A percentile compares a stretch with the other conserved stretches of the same genome.
These are phyloP conservation scores for Pollenia amentaria DNA, from an alignment of 2,888 invertebrate genomes.

Conservation along the genomic window DNA sequence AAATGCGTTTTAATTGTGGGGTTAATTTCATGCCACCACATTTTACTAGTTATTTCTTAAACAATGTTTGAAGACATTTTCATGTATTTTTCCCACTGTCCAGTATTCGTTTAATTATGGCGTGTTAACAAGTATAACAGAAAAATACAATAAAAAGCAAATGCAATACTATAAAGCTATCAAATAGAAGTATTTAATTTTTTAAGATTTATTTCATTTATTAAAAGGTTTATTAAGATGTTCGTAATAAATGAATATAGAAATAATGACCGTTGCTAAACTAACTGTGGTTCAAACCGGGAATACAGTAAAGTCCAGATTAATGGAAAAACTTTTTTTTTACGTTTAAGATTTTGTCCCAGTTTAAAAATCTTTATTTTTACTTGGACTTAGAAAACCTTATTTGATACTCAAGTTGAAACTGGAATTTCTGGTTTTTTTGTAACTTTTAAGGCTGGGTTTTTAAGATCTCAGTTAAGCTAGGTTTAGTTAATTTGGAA, in stretches of 20 bases:
- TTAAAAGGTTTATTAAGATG: constrained; percentile 50
- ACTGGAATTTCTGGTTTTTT: too few relatives aligned
- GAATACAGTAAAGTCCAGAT: constrained; percentile 13
- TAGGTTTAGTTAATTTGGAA: too few relatives aligned
- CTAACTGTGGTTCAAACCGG: constrained; percentile 6
- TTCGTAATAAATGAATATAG: constrained; percentile 4
- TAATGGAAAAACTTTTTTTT: background rate
- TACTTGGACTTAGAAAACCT: too few relatives aligned
- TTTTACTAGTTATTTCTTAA: too few relatives aligned
- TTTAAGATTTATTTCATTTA: constrained; percentile 43
- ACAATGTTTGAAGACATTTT: too few relatives aligned
- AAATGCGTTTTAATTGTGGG: too few relatives aligned
- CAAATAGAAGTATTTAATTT: background rate
- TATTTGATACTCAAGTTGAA: too few relatives aligned
- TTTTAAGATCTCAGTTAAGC: too few relatives aligned
- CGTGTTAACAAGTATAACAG: constrained; percentile 44
- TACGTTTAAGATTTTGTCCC: too few relatives aligned
- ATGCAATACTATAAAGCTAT: constrained; percentile 7
- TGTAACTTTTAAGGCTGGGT: too few relatives aligned
- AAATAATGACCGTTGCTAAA: constrained; percentile 40
- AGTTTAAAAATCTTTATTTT: too few relatives aligned
- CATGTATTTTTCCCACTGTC: background rate
- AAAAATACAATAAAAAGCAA: constrained; percentile 12
- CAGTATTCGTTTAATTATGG: constrained; percentile 23
- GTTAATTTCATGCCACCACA: too few relatives aligned